A percentile compares a stretch with the other conserved stretches of the same genome.
These are phyloP conservation scores for Nothoprocta pentlandii DNA, from an alignment of 2,113 vertebrate genomes.

Conservation along the genomic window DNA sequence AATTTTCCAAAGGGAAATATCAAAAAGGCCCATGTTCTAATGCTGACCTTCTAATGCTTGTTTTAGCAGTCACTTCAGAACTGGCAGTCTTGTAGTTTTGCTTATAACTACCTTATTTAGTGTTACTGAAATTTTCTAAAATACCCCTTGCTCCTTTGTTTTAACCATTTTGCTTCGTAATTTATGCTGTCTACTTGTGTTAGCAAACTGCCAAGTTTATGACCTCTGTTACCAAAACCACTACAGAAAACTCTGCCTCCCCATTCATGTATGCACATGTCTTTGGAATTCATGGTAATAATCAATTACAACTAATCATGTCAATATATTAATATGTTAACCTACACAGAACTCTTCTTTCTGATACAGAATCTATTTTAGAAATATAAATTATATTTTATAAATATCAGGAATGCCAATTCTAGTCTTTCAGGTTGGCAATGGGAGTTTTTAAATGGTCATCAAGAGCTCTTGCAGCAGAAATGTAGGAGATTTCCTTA, in stretches of 20 bases:
- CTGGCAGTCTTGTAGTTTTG: fast-evolving
- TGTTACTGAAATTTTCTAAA: background rate
- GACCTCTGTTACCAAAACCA: background rate
- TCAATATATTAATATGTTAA: background rate
- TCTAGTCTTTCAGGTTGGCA: background rate
- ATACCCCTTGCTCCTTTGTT: background rate
- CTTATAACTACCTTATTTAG: background rate
- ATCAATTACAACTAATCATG: too few relatives aligned
- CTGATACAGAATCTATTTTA: fast-evolving
- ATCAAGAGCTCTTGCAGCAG: background rate
- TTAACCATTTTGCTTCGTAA: background rate
- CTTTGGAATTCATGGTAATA: background rate
- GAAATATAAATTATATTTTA: background rate
- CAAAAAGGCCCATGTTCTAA: background rate
- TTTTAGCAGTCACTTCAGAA: background rate
- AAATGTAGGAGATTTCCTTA: background rate
- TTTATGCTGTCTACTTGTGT: background rate
- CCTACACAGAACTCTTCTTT: background rate
- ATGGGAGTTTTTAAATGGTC: background rate
- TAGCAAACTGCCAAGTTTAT: background rate
- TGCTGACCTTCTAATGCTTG: background rate
- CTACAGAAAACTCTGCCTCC: background rate
- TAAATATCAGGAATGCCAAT: background rate
- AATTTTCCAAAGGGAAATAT: background rate
- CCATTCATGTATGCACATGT: background rate